These are phyloP conservation scores for Protobothrops mucrosquamatus DNA, from an alignment of 2,113 vertebrate species.

Conservation along the genomic window DNA sequence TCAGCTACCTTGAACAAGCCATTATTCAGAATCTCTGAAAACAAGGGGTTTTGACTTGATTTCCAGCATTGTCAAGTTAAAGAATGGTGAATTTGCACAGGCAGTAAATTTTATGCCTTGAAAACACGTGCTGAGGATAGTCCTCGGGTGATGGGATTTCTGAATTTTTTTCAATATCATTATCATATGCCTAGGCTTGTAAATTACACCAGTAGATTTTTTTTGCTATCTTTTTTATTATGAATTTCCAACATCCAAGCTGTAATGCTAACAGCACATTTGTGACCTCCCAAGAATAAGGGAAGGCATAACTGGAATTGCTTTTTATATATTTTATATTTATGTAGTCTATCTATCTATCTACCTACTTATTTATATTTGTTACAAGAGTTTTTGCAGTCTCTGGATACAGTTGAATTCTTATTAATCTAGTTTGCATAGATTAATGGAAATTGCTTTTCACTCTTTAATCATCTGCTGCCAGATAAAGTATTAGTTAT, in stretches of 20 bases:
- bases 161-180: conserved; percentile 53
- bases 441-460: not conserved
- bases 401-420: conserved; percentile 7
- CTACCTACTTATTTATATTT: not conserved
- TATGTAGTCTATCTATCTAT: not conserved
- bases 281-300: not conserved
- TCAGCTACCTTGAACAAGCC: conserved; percentile 31
- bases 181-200: conserved; percentile 19
- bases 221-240: not conserved
- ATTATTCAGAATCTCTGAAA: conserved; percentile 42
- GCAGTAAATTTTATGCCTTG: conserved; percentile 41
- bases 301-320: conserved; percentile 10
- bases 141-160: conserved; percentile 44
- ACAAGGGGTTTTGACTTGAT: conserved; percentile 40
- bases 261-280: conserved; percentile 24
- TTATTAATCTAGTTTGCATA: not conserved
- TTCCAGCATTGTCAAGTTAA: conserved; percentile 48
- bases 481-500: not conserved
- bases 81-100: conserved; percentile 16
- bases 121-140: conserved; percentile 39
- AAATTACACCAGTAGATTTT: conserved; percentile 21
- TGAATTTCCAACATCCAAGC: conserved; percentile 12
- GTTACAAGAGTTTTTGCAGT: not conserved
- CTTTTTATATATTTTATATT: not conserved
- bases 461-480: not conserved